These are phyloP conservation scores for Puffinus mauretanicus DNA, from an alignment of 2,113 vertebrate species.

Conservation along the genomic window DNA sequence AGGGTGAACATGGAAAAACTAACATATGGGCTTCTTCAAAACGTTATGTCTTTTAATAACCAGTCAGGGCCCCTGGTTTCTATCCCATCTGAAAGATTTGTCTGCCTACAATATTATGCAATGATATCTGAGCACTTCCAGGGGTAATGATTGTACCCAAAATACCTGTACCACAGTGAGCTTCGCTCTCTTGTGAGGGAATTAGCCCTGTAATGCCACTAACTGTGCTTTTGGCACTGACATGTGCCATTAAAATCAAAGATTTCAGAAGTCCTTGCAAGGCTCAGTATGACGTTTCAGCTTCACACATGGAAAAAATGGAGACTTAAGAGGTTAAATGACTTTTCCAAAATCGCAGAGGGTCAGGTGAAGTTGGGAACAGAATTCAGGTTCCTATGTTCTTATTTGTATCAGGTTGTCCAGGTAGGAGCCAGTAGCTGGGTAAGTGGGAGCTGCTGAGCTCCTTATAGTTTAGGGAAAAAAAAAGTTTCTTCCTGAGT, in stretches of 20 bases:
- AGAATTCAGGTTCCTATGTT: neutral
- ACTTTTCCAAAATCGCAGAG: neutral
- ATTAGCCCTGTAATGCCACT: neutral
- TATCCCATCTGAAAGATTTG: constrained; percentile 20
- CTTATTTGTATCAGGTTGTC: neutral
- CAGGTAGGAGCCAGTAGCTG: neutral
- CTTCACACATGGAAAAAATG: neutral
- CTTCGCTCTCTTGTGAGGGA: neutral
- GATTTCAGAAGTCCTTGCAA: neutral
- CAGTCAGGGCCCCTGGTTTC: constrained; percentile 30
- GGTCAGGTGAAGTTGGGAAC: neutral
- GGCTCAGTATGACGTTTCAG: neutral
- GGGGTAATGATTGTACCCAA: neutral
- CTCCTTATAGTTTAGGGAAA: neutral
- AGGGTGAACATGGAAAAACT: constrained; percentile 19
- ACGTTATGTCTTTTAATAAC: neutral
- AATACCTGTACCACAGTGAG: neutral
- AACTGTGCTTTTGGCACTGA: neutral
- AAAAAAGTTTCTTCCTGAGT: neutral
- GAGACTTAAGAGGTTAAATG: neutral
- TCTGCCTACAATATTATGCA: constrained; percentile 28
- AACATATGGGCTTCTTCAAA: constrained; percentile 34
- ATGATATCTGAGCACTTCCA: constrained; percentile 1
- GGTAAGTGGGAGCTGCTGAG: neutral
- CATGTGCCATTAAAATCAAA: neutral